Evolutionary conservation across 2,888 invertebrate genomes (phyloP).

Genomic region (Temnothorax unifasciatus): DNA sequence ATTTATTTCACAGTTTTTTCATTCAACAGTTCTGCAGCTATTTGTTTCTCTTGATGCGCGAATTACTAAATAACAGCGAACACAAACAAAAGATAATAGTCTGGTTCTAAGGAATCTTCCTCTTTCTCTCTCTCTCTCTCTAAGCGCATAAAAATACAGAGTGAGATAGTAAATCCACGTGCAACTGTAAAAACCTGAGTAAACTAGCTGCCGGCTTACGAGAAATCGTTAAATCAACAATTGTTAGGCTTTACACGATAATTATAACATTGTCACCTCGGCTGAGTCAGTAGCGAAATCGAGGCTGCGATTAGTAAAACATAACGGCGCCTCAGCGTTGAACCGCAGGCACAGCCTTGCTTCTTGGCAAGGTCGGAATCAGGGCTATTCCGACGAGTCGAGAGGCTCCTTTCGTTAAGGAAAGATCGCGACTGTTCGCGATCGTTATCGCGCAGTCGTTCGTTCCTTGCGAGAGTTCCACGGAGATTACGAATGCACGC

Average conservation of each 20-base stretch:
- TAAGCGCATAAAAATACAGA: not conserved
- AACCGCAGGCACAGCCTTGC: constrained; percentile 43
- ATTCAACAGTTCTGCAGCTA: not conserved
- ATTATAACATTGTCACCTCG: constrained; percentile 14
- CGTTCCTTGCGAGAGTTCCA: not conserved
- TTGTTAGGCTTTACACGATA: constrained; percentile 7
- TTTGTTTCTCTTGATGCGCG: not conserved
- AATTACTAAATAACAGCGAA: not conserved
- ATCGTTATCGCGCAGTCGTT: constrained; percentile 20
- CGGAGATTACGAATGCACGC: not conserved
- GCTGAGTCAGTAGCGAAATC: constrained; percentile 55
- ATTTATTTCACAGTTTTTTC: too few relatives aligned
- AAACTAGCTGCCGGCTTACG: not conserved
- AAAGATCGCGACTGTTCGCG: not conserved
- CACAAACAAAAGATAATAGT: not conserved
- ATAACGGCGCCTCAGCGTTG: constrained; percentile 1
- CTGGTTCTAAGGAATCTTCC: not conserved
- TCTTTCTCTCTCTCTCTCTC: not conserved
- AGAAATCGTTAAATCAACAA: constrained; percentile 24
- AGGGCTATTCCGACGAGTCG: not conserved
- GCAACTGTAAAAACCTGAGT: not conserved
- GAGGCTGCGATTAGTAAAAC: constrained; percentile 63
- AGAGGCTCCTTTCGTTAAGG: not conserved
- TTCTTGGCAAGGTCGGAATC: constrained; percentile 43
- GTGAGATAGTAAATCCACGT: not conserved